Base-by-base conservation (phyloP, 1,140 invertebrate genomes). In the Plectrocnemia conspersa region DNA sequence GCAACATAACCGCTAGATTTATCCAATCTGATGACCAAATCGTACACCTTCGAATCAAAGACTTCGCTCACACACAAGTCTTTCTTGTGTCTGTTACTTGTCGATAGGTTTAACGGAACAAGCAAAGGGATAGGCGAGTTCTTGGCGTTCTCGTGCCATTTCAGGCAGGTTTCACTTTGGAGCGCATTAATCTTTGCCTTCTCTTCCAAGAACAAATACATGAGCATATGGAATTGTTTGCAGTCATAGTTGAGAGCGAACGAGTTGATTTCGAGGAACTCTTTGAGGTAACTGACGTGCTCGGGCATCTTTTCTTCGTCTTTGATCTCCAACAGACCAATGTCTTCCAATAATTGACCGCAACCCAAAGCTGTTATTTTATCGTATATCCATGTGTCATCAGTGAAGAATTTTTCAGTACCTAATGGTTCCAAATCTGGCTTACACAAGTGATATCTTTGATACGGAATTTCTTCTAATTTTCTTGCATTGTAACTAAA, bases 381-480 rank as follows among this genome's bases (percentile, higher is more conserved):
- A 59, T 82, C 79, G 62, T 82, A 80, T 9, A 90, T 76, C 86
- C 87, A 90, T 50, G 78, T 76, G 4, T 83, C 68, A 64, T 88
- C 80, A 10, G 80, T 81, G 58, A 88, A 76, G 56, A 72, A 76
- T 1, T 67, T 66, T 29, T 71, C 68, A 10, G 61, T 63, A 9
- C 72, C 64, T 53, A 74, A 76, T 0, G 66, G 61, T 46, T 69
- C 64, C 2, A 70, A 68, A 15, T 73, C 64, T 22, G 68, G 66
- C 55, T 68, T 73, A 46, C 67, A 65, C 1, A 74, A 53, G 50
- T 74, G 71, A 59, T 75, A 76, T 45, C 73, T 66, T 44, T 90
- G 86, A 71, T 82, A 87, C 46, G 89, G 89, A 35, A 92, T 73
- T 71, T 93, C 89, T 69, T 89, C 86, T 35, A 89, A 73, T 72